Evolutionary conservation across 2,797 vertebrate genomes (phyloP), one percentile per base, ranked within the genome.

Genomic region (Esox masquinongy): DNA sequence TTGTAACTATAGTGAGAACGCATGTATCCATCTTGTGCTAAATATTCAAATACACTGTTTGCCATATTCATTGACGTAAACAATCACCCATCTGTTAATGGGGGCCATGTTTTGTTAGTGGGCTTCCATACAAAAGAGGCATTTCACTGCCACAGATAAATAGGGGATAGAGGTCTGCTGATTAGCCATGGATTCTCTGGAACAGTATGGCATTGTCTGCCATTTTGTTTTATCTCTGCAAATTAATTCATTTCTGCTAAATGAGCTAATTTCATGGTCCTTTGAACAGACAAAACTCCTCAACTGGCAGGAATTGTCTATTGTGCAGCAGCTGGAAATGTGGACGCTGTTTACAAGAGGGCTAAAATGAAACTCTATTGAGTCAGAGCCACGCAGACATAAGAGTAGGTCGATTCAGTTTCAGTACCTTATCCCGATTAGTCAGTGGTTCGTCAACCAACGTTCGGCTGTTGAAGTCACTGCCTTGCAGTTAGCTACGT

Each of bases 221-320:
- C n/a, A n/a, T 59, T 59, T 85, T 86, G 39, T 87, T 85, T 87
- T 87, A 80, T 80, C 77, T 47, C 80, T 69, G 63, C 70, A 80
- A 84, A 83, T 86, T 75, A 79, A 86, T 87, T 87, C 76, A 72
- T 71, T 83, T 84, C 79, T 74, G 78, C 78, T 81, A 83, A 87
- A 87, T 77, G 75, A 80, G 73, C 71, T 82, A 81, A 86, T 86
- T 86, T 83, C 80, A 85, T 87, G 80, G 83, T 80, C 75, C 79
- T 80, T 72, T 79, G 73, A 76, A 75, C 76, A 83, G 79, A 81
- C 79, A 74, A 79, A 85, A 77, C 77, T 81, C 80, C 74, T 81
- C 68, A 43, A 76, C 63, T 80, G 80, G 72, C 77, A 70, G 73
- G 75, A 80, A 85, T 76, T 76, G 70, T 80, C 76, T 83, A 64